Evolutionary conservation across 2,113 vertebrate genomes (phyloP), one percentile per base, ranked within the genome.

Genomic region (Poeciliopsis prolifica): DNA sequence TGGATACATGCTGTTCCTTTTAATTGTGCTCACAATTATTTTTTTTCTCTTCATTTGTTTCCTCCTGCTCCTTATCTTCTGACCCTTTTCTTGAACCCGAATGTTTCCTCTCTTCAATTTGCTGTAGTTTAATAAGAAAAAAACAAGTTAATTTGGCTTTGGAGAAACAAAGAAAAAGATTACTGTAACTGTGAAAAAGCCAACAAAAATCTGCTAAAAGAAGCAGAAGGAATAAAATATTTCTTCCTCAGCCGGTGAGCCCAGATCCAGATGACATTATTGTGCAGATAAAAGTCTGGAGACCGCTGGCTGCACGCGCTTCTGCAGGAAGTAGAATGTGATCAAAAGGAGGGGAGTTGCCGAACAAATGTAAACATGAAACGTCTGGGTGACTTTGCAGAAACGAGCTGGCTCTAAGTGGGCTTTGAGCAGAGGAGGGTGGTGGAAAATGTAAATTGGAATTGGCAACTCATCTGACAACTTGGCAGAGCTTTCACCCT

Each of bases 381-480:
- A 76, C 42, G 75, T 81, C 74, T 76, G 79, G 72, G 82, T 89
- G 84, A 90, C 85, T 86, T 81, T 91, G 83, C 69, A 26, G 72
- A 81, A 86, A 74, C 35, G 37, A 81, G 67, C 66, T 81, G 84
- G 75, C 79, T 87, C 48, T 10, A 19, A 77, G n/a, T 48, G 80
- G 35, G 71, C 62, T 86, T 61, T 64, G 61, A 91, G 85, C 88
- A 91, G 89, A 90, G 87, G 88, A 70, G 76, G 80, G 83, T 74
- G 73, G 68, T 84, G 77, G 83, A 82, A 87, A 77, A 84, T 82
- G 84, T 80, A 83, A 90, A 85, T 83, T 87, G 78, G 77, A 86
- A 81, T 79, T 87, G 88, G 90, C 88, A 61, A 70, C 72, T 44
- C 71, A 84, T 89, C 81, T 84, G 83, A 87, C 87, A 83, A 63